Evolutionary conservation across 37 sponge, comb jelly and placozoan genomes (phyloP), one percentile per base, ranked within the genome.

Genomic region (Bolinopsis microptera): DNA sequence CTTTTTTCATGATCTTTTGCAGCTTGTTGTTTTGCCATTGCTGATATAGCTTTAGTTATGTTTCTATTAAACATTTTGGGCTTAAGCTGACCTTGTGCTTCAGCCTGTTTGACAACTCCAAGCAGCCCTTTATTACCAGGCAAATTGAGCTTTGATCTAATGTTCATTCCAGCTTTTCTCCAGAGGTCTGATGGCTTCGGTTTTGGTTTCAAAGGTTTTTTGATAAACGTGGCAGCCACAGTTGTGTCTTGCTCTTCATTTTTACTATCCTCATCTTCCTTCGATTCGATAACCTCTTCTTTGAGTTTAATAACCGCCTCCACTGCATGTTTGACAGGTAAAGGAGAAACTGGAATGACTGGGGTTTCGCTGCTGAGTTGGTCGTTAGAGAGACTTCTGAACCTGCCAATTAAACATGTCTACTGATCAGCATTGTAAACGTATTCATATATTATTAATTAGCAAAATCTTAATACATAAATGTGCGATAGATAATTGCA

Each of bases 91-190:
- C 90, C 90, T 40, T 86, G 61, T 36, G 90, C 90, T 40, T 86
- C 90, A 36, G 90, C 90, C 35, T 86, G 25, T 39, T 86, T 86
- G 5, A 86, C 30, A 25, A 86, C 90, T 25, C 90, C 90, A 23
- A 86, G n/a, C 18, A 86, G 16, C 0, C 90, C 90, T 40, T 39
- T 41, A 86, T 41, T 41, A 18, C 25, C 18, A 5, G 90, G 61
- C 22, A 86, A 23, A 41, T 39, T 39, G 0, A 86, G 48, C 26
- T 27, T 86, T 39, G 90, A 13, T 40, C 22, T 38, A 5, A 86
- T 86, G 1, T 27, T 23, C 41, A 86, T 39, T 41, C 90, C 90
- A 28, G 90, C 90, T 23, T 39, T 86, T 86, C 90, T 86, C 90
- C 90, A 86, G 9, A 86, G 48, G 5, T 86, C 90, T 27, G 41